These are phyloP conservation scores for Amiota communis DNA, from an alignment of 2,888 invertebrate genomes.

Conservation along the genomic window DNA sequence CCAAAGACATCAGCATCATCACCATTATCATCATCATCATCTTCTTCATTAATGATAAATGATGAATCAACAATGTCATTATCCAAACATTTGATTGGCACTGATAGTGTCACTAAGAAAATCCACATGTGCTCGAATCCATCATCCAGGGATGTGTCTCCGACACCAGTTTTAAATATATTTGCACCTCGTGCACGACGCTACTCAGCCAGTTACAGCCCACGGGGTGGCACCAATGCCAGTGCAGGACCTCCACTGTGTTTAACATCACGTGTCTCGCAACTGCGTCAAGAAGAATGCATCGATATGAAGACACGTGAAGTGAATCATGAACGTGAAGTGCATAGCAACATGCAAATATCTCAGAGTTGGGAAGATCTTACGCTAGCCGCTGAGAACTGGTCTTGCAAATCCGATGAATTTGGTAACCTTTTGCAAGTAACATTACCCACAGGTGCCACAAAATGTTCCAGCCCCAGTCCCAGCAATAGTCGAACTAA, in stretches of 20 bases:
- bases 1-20: slow-evolving; percentile 51
- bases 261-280: slow-evolving; percentile 88
- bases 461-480: slow-evolving; percentile 77
- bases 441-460: slow-evolving; percentile 72
- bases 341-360: slow-evolving; percentile 93
- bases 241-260: slow-evolving; percentile 75
- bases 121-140: slow-evolving; percentile 73
- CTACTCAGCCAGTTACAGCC: slow-evolving; percentile 92
- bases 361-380: slow-evolving; percentile 96
- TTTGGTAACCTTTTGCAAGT: slow-evolving; percentile 74
- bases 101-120: slow-evolving; percentile 59
- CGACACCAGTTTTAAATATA: slow-evolving; percentile 81
- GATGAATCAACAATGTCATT: slow-evolving; percentile 16
- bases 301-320: slow-evolving; percentile 89
- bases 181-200: slow-evolving; percentile 84
- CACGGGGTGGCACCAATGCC: slow-evolving; percentile 72
- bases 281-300: slow-evolving; percentile 90
- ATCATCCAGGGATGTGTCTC: slow-evolving; percentile 81
- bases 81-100: slow-evolving; percentile 12
- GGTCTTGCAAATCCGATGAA: slow-evolving; percentile 77
- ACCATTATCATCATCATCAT: not conserved
- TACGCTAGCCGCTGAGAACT: slow-evolving; percentile 80
- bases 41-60: not conserved
- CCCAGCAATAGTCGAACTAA: slow-evolving; percentile 73
- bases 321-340: slow-evolving; percentile 91